Percentiles rank a stretch among this genome's conserved stretches.
Conservation (phyloP, 2,113 vertebrate genomes). For the Misgurnus mizolepis region DNA sequence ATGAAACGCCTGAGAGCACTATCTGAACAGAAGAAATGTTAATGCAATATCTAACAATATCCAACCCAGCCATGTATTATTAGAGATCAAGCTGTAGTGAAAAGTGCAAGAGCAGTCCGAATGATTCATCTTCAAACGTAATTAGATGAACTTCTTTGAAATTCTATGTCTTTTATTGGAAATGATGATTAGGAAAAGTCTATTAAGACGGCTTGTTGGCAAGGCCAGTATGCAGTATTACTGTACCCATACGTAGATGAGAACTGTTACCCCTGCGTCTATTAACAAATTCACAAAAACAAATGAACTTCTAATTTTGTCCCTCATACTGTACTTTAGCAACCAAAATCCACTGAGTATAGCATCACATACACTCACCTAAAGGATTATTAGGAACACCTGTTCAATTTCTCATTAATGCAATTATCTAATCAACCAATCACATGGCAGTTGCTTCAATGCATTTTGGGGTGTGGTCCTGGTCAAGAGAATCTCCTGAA, state of each 20-base stretch:
- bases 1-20: background rate
- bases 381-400: too few relatives aligned
- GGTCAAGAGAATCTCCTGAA: too few relatives aligned
- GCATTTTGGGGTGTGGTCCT: too few relatives aligned
- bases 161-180: too few relatives aligned
- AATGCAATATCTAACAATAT: conserved; percentile 13
- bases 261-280: background rate
- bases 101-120: conserved; percentile 7
- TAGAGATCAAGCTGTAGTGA: background rate
- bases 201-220: background rate
- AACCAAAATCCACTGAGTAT: too few relatives aligned
- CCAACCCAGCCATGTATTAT: background rate
- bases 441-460: too few relatives aligned
- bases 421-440: too few relatives aligned
- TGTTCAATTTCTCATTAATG: too few relatives aligned
- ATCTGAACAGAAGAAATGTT: background rate
- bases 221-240: background rate
- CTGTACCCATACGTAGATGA: background rate
- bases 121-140: background rate
- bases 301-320: background rate
- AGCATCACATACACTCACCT: too few relatives aligned
- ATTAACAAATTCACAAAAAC: too few relatives aligned
- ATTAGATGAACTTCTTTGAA: background rate
- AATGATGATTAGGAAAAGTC: too few relatives aligned
- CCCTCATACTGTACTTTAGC: too few relatives aligned